These are phyloP conservation scores for Ranitomeya variabilis DNA, from an alignment of 2,113 vertebrate species.

Conservation along the genomic window DNA sequence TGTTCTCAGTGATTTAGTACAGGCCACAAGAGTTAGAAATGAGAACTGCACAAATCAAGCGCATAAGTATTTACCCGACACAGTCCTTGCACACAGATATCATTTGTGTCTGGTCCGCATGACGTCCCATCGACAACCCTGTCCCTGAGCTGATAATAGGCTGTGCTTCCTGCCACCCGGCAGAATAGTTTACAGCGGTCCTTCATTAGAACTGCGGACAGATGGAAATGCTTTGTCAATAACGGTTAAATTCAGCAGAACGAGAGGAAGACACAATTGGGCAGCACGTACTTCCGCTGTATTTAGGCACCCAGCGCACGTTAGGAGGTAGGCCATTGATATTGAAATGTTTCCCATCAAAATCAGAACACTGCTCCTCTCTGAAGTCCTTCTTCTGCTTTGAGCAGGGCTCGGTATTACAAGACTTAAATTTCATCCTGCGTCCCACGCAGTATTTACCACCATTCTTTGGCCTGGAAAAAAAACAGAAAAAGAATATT, in stretches of 20 bases:
- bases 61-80: conserved; percentile 82
- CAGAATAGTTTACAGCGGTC: conserved; percentile 98
- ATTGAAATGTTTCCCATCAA: conserved; percentile 95
- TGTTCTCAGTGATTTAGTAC: not conserved
- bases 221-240: not conserved
- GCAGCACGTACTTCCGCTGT: conserved; percentile 92
- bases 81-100: conserved; percentile 97
- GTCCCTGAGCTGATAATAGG: conserved; percentile 98
- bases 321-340: conserved; percentile 94
- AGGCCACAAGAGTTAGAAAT: not conserved
- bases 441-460: conserved; percentile 95
- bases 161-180: conserved; percentile 90
- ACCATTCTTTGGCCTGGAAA: conserved; percentile 86
- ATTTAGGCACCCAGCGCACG: conserved; percentile 97
- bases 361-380: conserved; percentile 91
- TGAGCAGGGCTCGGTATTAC: conserved; percentile 91
- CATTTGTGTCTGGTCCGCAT: conserved; percentile 92
- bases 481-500: conserved; percentile 24
- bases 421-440: conserved; percentile 97
- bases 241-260: rapidly evolving
- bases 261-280: not conserved
- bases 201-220: conserved; percentile 90
- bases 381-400: conserved; percentile 93
- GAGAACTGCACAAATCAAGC: conserved; percentile 9
- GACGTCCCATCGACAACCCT: conserved; percentile 93